Conservation (phyloP, 2,797 vertebrate species). For the Amphiprion clarkii region DNA sequence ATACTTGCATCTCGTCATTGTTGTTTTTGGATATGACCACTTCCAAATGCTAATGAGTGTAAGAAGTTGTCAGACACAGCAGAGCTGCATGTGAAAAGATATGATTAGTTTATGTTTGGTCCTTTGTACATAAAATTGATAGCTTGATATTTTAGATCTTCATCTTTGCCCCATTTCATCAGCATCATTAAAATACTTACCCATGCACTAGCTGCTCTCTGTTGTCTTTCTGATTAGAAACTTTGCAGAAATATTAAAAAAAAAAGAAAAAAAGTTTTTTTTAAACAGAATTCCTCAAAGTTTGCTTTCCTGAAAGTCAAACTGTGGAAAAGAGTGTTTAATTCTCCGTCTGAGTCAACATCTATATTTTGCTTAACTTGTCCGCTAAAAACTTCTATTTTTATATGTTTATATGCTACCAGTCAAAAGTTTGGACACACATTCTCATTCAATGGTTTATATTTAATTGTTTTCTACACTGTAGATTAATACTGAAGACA, state of each 20-base stretch:
- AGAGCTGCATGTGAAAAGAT: constrained; percentile 63
- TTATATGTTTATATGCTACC: no score
- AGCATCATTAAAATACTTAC: constrained; percentile 77
- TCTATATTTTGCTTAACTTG: no score
- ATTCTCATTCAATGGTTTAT: no score
- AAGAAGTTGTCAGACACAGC: constrained; percentile 41
- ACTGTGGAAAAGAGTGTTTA: no score
- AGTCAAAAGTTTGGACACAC: no score
- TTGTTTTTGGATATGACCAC: constrained; percentile 53
- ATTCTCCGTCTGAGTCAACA: no score
- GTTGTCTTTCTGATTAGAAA: constrained; percentile 11
- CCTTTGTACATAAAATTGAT: constrained; percentile 53
- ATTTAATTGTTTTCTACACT: no score
- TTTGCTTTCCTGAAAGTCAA: no score
- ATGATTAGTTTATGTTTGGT: constrained; percentile 55
- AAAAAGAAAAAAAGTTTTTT: background rate
- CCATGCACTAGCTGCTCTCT: constrained; percentile 25
- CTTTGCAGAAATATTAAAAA: constrained; percentile 37
- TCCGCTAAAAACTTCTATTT: no score
- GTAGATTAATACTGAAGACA: no score
- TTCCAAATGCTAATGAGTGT: constrained; percentile 61
- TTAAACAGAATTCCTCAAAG: background rate
- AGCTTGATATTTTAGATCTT: constrained; percentile 60
- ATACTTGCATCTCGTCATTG: constrained; percentile 13
- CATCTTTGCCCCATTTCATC: constrained; percentile 56